Evolutionary conservation across 2,888 invertebrate genomes (phyloP).

Genomic region (Drosophila nigricruria): DNA sequence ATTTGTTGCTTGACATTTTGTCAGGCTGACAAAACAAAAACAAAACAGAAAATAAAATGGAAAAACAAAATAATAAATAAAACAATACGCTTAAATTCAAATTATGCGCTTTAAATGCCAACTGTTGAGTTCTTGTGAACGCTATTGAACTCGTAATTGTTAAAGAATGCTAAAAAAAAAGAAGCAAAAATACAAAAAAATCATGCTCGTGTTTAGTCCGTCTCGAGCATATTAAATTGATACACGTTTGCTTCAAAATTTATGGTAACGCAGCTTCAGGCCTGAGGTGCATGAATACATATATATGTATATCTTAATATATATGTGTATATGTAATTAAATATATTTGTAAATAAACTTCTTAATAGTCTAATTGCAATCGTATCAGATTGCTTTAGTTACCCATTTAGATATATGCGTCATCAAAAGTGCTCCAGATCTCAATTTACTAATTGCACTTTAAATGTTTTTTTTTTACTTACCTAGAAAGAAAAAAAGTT

Average conservation of each 20-base stretch:
- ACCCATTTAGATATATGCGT: constrained; percentile 11
- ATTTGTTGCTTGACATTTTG: constrained; percentile 60
- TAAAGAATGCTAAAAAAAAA: constrained; percentile 55
- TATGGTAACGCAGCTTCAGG: constrained; percentile 37
- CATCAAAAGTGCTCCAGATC: constrained; percentile 44
- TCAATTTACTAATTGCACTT: not conserved
- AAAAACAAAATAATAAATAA: constrained; percentile 14
- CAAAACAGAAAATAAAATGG: constrained; percentile 18
- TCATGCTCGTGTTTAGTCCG: constrained; percentile 20
- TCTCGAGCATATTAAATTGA: constrained; percentile 50
- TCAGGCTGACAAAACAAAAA: not conserved
- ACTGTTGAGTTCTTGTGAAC: constrained; percentile 72
- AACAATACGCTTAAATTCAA: constrained; percentile 44
- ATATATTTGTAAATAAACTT: not conserved
- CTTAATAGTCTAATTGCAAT: not conserved
- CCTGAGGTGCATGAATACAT: constrained; percentile 23
- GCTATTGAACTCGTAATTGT: constrained; percentile 79
- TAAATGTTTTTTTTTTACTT: constrained; percentile 35
- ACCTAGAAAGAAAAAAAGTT: constrained; percentile 49
- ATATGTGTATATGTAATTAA: not conserved
- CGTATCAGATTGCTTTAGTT: constrained; percentile 19
- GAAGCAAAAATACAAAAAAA: not conserved
- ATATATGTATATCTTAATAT: not conserved
- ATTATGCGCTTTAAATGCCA: constrained; percentile 73
- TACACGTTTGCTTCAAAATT: constrained; percentile 46